Evolutionary conservation across 2,113 vertebrate genomes (phyloP), one percentile per base, ranked within the genome.

Genomic region (Sturnira hondurensis): DNA sequence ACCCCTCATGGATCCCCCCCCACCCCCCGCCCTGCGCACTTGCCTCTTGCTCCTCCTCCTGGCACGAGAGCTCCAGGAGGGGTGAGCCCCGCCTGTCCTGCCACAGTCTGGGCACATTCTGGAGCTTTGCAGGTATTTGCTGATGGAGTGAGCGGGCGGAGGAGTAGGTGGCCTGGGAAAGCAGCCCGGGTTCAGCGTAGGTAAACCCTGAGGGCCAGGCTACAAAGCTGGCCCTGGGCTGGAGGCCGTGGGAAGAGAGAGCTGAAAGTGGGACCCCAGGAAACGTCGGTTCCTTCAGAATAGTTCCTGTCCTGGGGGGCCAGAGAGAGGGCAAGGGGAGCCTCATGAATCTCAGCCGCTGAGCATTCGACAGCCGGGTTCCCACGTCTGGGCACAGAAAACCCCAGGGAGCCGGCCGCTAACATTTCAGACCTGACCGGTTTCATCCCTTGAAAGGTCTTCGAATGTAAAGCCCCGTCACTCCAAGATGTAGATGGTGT

Each of bases 401-500:
- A 58, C 76, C n/a, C 78, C n/a, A 33, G 70, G 68, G 65, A 84
- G 22, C 10, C 7, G 28, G 89, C 81, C 26, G 24, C 38, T 70
- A 71, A 7, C 78, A 65, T 45, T 86, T 74, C 76, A 36, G 5
- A 74, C 24, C 41, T 12, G 65, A 33, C 45, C 67, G 56, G 92
- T 74, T 82, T 92, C 86, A 92, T 31, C 36, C 12, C 41, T 95
- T 73, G 86, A 73, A 70, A 43, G 82, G n/a, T 58, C 50, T 47
- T 70, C 90, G 56, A 89, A 70, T 63, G 52, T 63, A 82, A 85
- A 91, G 74, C 61, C 13, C 41, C 84, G 47, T 36, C 86, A 38
- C 74, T 73, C 56, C 28, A 58, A 67, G 50, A 65, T 47, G 58
- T 45, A n/a, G 22, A 83, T 71, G 71, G 38, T 94, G 61, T 78